Evolutionary conservation across 2,797 vertebrate species (phyloP).

Genomic region (Babyrousa celebensis): DNA sequence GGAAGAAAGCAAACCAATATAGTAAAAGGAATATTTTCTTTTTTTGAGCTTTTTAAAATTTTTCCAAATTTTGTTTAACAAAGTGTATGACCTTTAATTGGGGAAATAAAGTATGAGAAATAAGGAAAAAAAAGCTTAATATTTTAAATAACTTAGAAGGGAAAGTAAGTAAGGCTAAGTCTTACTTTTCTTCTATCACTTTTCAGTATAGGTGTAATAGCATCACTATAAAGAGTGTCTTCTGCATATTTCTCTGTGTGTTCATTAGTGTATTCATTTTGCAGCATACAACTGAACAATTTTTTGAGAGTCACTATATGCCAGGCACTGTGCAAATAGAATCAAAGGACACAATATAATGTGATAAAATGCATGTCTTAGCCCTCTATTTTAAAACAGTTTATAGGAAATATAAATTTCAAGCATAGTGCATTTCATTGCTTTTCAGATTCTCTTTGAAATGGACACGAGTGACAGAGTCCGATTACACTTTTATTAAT

Average conservation of each 20-base stretch:
- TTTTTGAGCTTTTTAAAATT: not conserved
- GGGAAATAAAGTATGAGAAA: not conserved
- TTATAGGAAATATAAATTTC: not conserved
- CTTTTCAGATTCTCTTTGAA: slow-evolving; percentile 42
- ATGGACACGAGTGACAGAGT: not conserved
- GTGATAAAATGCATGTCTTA: slow-evolving; percentile 22
- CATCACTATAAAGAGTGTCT: not conserved
- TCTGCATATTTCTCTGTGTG: not conserved
- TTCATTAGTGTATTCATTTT: not conserved
- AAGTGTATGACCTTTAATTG: not conserved
- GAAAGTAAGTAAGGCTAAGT: not conserved
- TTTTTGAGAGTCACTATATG: slow-evolving; percentile 19
- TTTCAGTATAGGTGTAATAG: not conserved
- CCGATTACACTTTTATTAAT: slow-evolving; percentile 65
- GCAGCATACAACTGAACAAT: not conserved
- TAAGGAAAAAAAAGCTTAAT: not conserved
- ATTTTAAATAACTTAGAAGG: slow-evolving; percentile 33
- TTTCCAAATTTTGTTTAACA: slow-evolving; percentile 25
- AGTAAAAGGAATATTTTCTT: not conserved
- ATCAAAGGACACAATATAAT: slow-evolving; percentile 13
- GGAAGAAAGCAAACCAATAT: slow-evolving; percentile 1
- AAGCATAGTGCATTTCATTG: not conserved
- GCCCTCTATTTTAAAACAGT: slow-evolving; percentile 20
- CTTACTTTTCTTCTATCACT: not conserved
- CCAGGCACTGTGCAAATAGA: slow-evolving; percentile 2